phyloP scores from a whole-genome alignment of 2,113 vertebrate species.

The Xiphophorus maculatus region DNA sequence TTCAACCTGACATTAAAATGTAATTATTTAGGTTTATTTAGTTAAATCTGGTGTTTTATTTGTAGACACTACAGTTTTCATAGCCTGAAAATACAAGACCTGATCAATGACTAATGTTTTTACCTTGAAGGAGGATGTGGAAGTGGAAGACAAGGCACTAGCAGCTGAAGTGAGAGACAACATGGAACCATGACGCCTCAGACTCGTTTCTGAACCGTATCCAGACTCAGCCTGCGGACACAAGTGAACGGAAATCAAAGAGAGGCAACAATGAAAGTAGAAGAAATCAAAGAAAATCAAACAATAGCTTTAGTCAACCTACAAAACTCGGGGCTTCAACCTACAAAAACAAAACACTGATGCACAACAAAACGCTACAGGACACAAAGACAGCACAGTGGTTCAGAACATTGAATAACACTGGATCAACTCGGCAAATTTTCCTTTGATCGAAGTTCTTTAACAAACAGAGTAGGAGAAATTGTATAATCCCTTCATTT shows the following conservation, averaged over 20 bases:
- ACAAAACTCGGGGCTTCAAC: neutral
- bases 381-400: constrained; percentile 18
- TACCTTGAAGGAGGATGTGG: constrained; percentile 98
- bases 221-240: constrained; percentile 87
- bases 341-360: constrained; percentile 2
- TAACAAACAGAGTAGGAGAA: no score
- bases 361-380: constrained; percentile 16
- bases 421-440: neutral
- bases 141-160: constrained; percentile 95
- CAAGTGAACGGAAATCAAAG: neutral
- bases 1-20: no score
- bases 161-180: constrained; percentile 95
- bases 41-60: neutral
- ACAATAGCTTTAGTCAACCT: constrained; percentile 20
- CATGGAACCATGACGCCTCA: constrained; percentile 97
- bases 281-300: neutral
- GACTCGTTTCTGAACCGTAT: constrained; percentile 95
- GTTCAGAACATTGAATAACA: constrained; percentile 37
- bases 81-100: neutral
- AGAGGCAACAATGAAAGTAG: neutral
- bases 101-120: constrained; percentile 11
- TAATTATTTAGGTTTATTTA: no score
- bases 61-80: neutral
- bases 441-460: neutral
- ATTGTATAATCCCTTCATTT: no score